Percentiles rank a stretch among this genome's conserved stretches.
These are phyloP conservation scores for Sebastes kiyomatsui DNA, from an alignment of 2,797 vertebrate species.

Conservation along the genomic window DNA sequence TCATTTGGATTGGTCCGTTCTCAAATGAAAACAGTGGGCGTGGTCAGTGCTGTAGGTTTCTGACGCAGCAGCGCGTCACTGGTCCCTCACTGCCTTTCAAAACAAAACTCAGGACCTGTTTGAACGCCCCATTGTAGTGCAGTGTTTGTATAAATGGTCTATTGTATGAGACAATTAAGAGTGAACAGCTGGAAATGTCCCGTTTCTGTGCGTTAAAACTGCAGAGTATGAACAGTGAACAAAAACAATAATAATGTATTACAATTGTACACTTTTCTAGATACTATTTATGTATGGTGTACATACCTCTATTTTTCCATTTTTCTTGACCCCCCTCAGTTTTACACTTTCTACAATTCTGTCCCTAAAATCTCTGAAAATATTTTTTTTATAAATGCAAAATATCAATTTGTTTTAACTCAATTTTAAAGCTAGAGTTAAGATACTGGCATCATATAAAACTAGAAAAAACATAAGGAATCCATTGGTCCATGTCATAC, in stretches of 20 bases:
- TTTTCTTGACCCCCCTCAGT: background rate
- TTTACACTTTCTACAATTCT: background rate
- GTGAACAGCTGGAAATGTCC: slow-evolving; percentile 34
- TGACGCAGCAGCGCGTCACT: background rate
- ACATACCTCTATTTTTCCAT: background rate
- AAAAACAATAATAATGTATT: background rate
- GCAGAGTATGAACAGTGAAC: background rate
- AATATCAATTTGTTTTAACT: no score
- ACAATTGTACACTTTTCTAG: background rate
- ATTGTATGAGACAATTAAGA: background rate
- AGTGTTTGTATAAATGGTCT: background rate
- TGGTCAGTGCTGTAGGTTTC: background rate
- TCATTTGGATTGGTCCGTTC: slow-evolving; percentile 46
- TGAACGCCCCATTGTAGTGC: background rate
- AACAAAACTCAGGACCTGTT: background rate
- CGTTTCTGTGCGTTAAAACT: background rate
- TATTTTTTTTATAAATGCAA: no score
- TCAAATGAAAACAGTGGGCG: slow-evolving; percentile 70
- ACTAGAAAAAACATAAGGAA: no score
- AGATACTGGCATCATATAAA: no score
- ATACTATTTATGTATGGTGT: background rate
- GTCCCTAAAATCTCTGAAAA: background rate
- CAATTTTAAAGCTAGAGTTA: no score
- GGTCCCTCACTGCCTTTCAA: background rate
- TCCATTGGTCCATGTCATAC: no score